phyloP scores from a whole-genome alignment of 2,113 vertebrate species.

The Hydropotes inermis region DNA sequence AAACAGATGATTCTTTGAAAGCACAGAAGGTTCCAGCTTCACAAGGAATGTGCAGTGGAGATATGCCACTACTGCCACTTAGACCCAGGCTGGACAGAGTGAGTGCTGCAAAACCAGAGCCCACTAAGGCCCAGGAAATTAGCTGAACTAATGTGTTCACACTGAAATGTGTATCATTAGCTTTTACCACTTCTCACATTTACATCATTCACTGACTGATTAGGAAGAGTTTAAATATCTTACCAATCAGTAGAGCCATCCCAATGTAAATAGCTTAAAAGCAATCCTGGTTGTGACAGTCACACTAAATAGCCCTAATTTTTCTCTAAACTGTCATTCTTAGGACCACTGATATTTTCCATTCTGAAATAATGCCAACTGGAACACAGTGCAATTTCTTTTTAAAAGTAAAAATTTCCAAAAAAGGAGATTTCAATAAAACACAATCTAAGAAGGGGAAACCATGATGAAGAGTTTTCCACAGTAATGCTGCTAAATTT shows the following conservation, averaged over 20 bases:
- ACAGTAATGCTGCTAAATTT: background rate
- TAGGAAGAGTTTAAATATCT: background rate
- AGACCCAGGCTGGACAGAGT: background rate
- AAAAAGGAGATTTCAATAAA: conserved; percentile 25
- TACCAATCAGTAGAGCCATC: background rate
- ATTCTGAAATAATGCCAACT: background rate
- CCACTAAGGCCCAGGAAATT: background rate
- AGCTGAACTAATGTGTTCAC: background rate
- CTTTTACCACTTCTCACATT: background rate
- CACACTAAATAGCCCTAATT: background rate
- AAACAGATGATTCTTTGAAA: background rate
- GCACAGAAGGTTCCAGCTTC: background rate
- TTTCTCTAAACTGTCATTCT: background rate
- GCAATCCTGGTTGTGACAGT: background rate
- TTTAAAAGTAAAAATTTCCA: background rate
- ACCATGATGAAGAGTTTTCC: background rate
- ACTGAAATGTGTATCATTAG: background rate
- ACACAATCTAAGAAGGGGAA: conserved; percentile 7
- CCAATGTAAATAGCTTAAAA: background rate
- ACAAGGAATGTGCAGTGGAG: background rate
- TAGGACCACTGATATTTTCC: background rate
- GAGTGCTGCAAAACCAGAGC: background rate
- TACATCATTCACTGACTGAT: background rate
- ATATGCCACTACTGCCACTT: accelerated
- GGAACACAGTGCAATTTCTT: background rate